Conservation (phyloP, 2,797 vertebrate genomes). For the Crenuchus spilurus region DNA sequence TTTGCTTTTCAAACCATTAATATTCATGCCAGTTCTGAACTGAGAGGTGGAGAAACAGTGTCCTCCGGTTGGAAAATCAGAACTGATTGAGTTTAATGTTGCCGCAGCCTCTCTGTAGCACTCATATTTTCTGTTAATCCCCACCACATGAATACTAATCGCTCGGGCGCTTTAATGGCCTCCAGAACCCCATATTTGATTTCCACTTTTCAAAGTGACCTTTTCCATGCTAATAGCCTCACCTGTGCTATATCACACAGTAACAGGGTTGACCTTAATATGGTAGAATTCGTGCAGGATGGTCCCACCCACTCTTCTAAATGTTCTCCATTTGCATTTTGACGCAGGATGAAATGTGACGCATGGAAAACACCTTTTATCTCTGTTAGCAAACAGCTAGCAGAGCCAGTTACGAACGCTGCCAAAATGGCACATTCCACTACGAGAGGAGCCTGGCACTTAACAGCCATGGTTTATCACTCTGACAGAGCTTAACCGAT, state of each 20-base stretch:
- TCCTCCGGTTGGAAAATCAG: constrained; percentile 74
- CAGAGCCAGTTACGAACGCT: constrained; percentile 52
- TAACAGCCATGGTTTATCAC: constrained; percentile 28
- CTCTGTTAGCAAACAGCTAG: constrained; percentile 63
- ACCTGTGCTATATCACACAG: constrained; percentile 76
- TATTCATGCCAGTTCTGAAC: constrained; percentile 71
- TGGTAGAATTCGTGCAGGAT: constrained; percentile 56
- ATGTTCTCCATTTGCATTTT: constrained; percentile 41
- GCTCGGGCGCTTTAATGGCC: constrained; percentile 73
- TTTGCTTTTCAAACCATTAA: constrained; percentile 71
- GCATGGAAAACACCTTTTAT: constrained; percentile 56
- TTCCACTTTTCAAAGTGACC: constrained; percentile 80
- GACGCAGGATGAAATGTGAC: constrained; percentile 27
- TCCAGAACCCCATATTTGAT: constrained; percentile 80
- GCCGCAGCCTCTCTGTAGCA: constrained; percentile 66
- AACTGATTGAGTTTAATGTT: constrained; percentile 78
- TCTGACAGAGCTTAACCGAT: constrained; percentile 23
- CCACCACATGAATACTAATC: constrained; percentile 80
- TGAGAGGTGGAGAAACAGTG: constrained; percentile 67
- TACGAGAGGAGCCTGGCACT: background rate
- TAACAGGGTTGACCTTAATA: constrained; percentile 60
- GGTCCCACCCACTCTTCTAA: constrained; percentile 21
- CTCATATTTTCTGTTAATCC: constrained; percentile 79
- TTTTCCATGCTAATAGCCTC: constrained; percentile 77
- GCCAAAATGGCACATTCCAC: constrained; percentile 32